phyloP scores from a whole-genome alignment of 92 coral and sea anemone genomes.

The Epizoanthus rinbou region DNA sequence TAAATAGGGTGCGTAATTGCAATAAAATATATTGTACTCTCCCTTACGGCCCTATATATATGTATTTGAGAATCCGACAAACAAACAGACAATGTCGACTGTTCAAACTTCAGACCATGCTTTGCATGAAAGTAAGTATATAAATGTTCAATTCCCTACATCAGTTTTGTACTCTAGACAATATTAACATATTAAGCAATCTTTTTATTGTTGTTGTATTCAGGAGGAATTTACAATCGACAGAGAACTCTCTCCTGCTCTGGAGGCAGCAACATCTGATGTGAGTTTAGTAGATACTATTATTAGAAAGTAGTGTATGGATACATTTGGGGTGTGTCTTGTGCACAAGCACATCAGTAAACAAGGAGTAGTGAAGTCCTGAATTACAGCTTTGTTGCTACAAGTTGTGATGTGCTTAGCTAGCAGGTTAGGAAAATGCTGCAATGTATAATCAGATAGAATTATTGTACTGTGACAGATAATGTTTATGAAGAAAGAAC shows the following conservation, averaged over 20 bases:
- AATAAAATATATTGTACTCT: too few relatives aligned
- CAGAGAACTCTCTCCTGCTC: constrained; percentile 75
- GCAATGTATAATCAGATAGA: too few relatives aligned
- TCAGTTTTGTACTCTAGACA: background rate
- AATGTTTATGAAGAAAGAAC: too few relatives aligned
- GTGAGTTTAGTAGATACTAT: constrained; percentile 49
- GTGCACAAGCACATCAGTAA: background rate
- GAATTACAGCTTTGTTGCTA: background rate
- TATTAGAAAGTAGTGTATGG: background rate
- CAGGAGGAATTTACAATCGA: constrained; percentile 84
- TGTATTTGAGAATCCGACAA: too few relatives aligned
- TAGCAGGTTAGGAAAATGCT: too few relatives aligned
- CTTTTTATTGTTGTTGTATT: background rate
- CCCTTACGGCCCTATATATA: too few relatives aligned
- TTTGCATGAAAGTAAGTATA: too few relatives aligned
- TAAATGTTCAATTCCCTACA: too few relatives aligned
- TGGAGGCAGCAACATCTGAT: constrained; percentile 94
- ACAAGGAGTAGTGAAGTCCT: background rate
- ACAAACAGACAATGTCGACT: too few relatives aligned
- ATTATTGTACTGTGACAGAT: too few relatives aligned
- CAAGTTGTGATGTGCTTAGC: background rate
- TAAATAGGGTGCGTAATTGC: too few relatives aligned
- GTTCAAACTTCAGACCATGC: too few relatives aligned
- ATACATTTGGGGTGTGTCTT: background rate
- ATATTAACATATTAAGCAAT: background rate